A percentile compares a stretch with the other conserved stretches of the same genome.
Conservation (phyloP, 2,113 vertebrate species). For the Oncorhynchus keta region DNA sequence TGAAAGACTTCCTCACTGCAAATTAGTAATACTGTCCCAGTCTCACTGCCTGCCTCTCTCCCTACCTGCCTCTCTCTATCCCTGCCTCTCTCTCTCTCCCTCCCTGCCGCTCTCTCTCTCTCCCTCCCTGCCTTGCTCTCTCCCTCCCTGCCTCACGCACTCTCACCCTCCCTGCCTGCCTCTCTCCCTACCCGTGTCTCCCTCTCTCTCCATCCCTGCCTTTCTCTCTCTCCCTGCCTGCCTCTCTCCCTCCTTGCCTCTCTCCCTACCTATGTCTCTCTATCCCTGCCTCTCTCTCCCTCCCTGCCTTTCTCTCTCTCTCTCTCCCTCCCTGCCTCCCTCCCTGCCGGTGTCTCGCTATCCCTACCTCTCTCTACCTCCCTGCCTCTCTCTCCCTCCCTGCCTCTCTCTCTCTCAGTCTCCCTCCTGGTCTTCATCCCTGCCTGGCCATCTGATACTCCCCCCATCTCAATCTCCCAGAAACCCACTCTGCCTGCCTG, state of each 20-base stretch:
- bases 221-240: no score
- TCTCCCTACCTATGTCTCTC: not conserved
- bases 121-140: no score
- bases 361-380: no score
- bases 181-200: no score
- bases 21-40: not conserved
- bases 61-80: not conserved
- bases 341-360: no score
- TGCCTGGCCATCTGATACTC: slow-evolving; percentile 41
- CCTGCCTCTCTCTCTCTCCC: not conserved
- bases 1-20: slow-evolving; percentile 18
- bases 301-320: not conserved
- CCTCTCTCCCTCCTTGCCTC: not conserved
- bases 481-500: slow-evolving; percentile 43
- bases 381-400: not conserved
- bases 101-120: no score
- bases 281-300: not conserved
- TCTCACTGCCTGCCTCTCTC: no score
- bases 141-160: no score
- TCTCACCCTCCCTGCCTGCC: no score
- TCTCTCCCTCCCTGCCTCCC: not conserved
- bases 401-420: not conserved
- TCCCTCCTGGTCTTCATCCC: slow-evolving; percentile 22
- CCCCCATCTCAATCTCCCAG: slow-evolving; percentile 56
- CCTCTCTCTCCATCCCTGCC: not conserved